Evolutionary conservation across 2,888 invertebrate species (phyloP), one percentile per base, ranked within the genome.

Genomic region (Tetragnatha montana): DNA sequence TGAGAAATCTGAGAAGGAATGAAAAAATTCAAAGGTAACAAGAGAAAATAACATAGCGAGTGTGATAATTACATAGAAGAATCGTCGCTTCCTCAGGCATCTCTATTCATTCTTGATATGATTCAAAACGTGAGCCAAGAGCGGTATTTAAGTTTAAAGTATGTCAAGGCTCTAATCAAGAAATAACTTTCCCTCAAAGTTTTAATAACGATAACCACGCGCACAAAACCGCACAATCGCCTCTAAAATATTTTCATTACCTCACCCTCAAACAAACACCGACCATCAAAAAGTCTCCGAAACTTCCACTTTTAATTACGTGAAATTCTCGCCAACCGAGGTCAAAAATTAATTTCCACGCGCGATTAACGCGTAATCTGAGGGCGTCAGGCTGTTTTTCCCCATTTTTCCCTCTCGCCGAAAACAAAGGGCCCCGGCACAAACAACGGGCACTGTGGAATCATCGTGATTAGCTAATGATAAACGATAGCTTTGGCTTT

Each of bases 361-460:
- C 81, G 84, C 89, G 89, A 89, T 89, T 89, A 89, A 89, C 81
- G 76, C 89, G 89, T 89, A 89, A 89, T 89, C 89, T 89, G 85
- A 85, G 81, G 70, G 49, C 73, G 81, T 73, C 89, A 85, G 89
- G 60, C 60, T 17, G 60, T 60, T 17, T 4, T 60, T 74, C 76
- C 50, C 88, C 50, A 74, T 80, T 83, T 88, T 89, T 87, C 69
- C 69, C 74, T 81, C 76, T 51, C 84, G 21, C 75, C 22, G 47
- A 80, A 89, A 76, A 85, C 85, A 89, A 89, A 78, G 73, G 85
- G 76, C 71, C 89, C 35, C 70, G 81, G 60, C 85, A 85, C 79
- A 89, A 89, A 89, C 84, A 89, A 89, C 89, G 79, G 60, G 69
- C 89, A 14, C 70, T 35, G 71, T 76, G 81, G 87, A 81, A 89